These are phyloP conservation scores for Epizoanthus scotinus DNA, from an alignment of 92 coral and sea anemone genomes.

Conservation along the genomic window DNA sequence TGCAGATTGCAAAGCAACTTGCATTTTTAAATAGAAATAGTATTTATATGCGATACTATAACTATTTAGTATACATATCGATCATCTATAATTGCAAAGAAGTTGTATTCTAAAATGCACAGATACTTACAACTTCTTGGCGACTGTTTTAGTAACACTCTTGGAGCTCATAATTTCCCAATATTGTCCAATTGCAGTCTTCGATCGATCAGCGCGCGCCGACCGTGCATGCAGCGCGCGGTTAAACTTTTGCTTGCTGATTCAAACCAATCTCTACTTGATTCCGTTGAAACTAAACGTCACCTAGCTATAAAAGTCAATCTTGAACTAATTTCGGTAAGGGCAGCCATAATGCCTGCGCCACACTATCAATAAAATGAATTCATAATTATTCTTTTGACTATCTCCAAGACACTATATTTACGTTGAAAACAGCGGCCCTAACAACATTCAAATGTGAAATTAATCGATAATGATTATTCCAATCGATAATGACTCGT, in stretches of 20 bases:
- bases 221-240: constrained; percentile 16
- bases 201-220: neutral
- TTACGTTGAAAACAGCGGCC: constrained; percentile 48
- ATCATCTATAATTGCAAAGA: neutral
- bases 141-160: constrained; percentile 83
- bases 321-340: neutral
- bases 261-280: neutral
- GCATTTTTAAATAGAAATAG: too few species aligned
- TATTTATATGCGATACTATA: too few species aligned
- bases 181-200: neutral
- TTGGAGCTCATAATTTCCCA: constrained; percentile 82
- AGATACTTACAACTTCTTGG: constrained; percentile 94
- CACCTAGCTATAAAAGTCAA: neutral
- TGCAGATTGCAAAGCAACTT: too few species aligned
- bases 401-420: constrained; percentile 43
- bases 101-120: neutral
- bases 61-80: too few species aligned
- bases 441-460: constrained; percentile 33
- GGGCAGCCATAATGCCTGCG: constrained; percentile 15
- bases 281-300: neutral
- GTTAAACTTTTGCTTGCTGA: neutral
- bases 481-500: constrained; percentile 59
- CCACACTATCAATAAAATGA: neutral
- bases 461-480: constrained; percentile 28
- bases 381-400: neutral